These are phyloP conservation scores for Argentina silus DNA, from an alignment of 2,797 vertebrate species.

Conservation along the genomic window DNA sequence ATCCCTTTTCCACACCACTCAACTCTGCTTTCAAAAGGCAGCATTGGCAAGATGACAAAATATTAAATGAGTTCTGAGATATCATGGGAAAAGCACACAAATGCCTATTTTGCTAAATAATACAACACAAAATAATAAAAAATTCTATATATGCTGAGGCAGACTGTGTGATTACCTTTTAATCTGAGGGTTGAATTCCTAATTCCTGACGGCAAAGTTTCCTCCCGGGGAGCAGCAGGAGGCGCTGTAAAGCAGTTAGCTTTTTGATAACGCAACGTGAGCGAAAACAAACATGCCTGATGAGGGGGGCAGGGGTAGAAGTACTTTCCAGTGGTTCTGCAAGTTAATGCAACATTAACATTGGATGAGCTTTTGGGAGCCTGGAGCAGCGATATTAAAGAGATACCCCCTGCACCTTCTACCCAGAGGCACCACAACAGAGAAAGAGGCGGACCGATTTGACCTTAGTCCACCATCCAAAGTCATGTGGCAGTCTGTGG, in stretches of 20 bases:
- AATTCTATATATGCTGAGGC: slow-evolving; percentile 51
- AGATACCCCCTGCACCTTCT: slow-evolving; percentile 39
- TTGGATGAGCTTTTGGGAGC: slow-evolving; percentile 54
- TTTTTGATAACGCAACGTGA: slow-evolving; percentile 73
- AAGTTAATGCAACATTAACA: slow-evolving; percentile 63
- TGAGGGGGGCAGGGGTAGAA: slow-evolving; percentile 50
- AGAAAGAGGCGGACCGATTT: slow-evolving; percentile 46
- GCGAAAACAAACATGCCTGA: slow-evolving; percentile 80
- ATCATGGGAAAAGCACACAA: slow-evolving; percentile 28
- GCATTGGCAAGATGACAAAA: slow-evolving; percentile 19
- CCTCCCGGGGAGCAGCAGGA: slow-evolving; percentile 69
- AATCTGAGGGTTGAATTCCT: slow-evolving; percentile 60
- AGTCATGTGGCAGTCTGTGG: slow-evolving; percentile 43
- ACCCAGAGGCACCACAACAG: slow-evolving; percentile 43
- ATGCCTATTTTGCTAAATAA: slow-evolving; percentile 58
- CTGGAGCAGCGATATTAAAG: slow-evolving; percentile 57
- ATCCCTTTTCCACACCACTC: slow-evolving; percentile 16
- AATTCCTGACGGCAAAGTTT: slow-evolving; percentile 56
- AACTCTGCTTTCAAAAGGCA: slow-evolving; percentile 32
- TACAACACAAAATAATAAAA: slow-evolving; percentile 50
- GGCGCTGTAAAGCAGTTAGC: slow-evolving; percentile 79
- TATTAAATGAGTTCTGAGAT: slow-evolving; percentile 28
- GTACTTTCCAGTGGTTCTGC: slow-evolving; percentile 52
- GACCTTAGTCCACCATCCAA: slow-evolving; percentile 52
- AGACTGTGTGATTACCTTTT: slow-evolving; percentile 61